These are phyloP conservation scores for Pycnomerus fuliginosus DNA, from an alignment of 2,888 invertebrate species.

Conservation along the genomic window DNA sequence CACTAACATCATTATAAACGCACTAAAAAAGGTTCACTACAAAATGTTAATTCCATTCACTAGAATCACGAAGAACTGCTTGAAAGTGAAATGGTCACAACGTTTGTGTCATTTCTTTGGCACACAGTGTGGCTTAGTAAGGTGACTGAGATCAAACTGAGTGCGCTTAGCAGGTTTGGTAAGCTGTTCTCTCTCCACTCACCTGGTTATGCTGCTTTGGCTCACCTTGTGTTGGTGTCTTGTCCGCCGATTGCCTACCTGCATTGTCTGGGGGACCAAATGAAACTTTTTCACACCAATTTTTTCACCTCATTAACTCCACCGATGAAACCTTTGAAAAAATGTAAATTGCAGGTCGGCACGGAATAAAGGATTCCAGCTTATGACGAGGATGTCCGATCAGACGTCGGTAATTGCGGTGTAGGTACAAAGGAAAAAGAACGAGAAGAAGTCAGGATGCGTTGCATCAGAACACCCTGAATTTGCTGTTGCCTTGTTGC, in stretches of 20 bases:
- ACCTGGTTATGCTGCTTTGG: slow-evolving; percentile 30
- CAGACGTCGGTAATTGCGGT: no score
- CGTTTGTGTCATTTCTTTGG: slow-evolving; percentile 32
- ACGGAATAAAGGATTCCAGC: no score
- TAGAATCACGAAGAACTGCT: slow-evolving; percentile 6
- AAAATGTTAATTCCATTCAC: slow-evolving; percentile 1
- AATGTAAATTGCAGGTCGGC: no score
- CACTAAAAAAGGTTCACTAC: neutral
- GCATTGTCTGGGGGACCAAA: slow-evolving; percentile 1
- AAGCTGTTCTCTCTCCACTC: slow-evolving; percentile 27
- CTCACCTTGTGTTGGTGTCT: slow-evolving; percentile 21
- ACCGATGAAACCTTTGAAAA: no score
- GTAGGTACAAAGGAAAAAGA: no score
- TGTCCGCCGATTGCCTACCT: slow-evolving; percentile 15
- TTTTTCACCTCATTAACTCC: neutral
- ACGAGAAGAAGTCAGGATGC: no score
- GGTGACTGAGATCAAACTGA: slow-evolving; percentile 28
- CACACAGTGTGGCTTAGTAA: slow-evolving; percentile 16
- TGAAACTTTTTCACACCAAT: neutral
- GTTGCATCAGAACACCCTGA: no score
- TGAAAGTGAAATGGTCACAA: slow-evolving; percentile 36
- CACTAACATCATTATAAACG: slow-evolving; percentile 11
- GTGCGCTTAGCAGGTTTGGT: slow-evolving; percentile 22
- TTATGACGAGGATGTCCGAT: no score
- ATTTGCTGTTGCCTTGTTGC: no score